Conservation (phyloP, 2,113 vertebrate genomes). For the Acanthochromis polyacanthus region DNA sequence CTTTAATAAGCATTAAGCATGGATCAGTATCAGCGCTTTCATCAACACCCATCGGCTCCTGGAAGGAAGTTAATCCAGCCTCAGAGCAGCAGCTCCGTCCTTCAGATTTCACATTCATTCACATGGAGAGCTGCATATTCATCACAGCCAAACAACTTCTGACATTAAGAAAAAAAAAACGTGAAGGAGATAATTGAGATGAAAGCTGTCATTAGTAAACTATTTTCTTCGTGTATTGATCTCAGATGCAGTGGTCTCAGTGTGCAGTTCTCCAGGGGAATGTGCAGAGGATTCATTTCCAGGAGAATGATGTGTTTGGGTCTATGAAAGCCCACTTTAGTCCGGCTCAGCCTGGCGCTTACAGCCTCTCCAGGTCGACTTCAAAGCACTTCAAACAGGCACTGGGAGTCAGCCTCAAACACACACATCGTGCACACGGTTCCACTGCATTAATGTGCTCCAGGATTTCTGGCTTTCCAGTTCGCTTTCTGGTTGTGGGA, state of each 20-base stretch:
- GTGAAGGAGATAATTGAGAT: background rate
- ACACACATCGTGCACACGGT: slow-evolving; percentile 11
- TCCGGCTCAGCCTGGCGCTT: slow-evolving; percentile 55
- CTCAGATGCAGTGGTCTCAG: background rate
- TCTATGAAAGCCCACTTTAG: slow-evolving; percentile 73
- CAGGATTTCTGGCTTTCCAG: slow-evolving; percentile 19
- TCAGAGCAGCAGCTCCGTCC: slow-evolving; percentile 6
- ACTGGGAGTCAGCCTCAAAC: slow-evolving; percentile 55
- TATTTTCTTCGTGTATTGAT: background rate
- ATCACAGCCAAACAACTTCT: background rate
- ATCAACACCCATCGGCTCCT: slow-evolving; percentile 40
- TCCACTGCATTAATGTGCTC: slow-evolving; percentile 10
- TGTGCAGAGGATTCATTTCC: slow-evolving; percentile 13
- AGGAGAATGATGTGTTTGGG: slow-evolving; percentile 35
- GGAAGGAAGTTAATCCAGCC: slow-evolving; percentile 71
- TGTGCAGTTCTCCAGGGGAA: slow-evolving; percentile 24
- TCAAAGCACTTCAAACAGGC: slow-evolving; percentile 85
- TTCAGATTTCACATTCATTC: slow-evolving; percentile 21
- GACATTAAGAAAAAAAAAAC: background rate
- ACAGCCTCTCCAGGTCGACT: slow-evolving; percentile 72
- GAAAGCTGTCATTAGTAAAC: background rate
- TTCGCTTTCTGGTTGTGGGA: slow-evolving; percentile 23
- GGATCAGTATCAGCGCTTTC: slow-evolving; percentile 73
- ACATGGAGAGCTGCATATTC: background rate
- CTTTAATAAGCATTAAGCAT: slow-evolving; percentile 77